Conservation (phyloP, 2,797 vertebrate species). For the Leptatherina wallacei region DNA sequence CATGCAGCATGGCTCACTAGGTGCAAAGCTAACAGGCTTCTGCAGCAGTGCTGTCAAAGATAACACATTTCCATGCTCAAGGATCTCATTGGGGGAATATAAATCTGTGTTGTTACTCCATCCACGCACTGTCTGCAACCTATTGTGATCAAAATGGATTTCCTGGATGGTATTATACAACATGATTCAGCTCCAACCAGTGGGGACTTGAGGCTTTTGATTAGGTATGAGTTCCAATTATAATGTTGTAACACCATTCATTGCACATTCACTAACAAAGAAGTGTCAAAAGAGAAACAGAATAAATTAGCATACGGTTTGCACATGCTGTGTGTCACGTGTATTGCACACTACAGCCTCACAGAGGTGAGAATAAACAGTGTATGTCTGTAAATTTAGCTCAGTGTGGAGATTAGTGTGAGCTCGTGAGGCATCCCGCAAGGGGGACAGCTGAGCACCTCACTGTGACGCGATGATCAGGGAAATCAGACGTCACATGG, state of each 20-base stretch:
- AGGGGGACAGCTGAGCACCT: slow-evolving; percentile 70
- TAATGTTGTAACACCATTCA: slow-evolving; percentile 16
- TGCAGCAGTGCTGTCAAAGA: slow-evolving; percentile 39
- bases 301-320: slow-evolving; percentile 5
- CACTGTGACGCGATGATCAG: slow-evolving; percentile 58
- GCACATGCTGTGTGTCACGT: slow-evolving; percentile 27
- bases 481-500: slow-evolving; percentile 75
- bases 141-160: slow-evolving; percentile 50
- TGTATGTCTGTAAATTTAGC: slow-evolving; percentile 70
- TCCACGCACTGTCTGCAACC: slow-evolving; percentile 34
- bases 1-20: slow-evolving; percentile 30
- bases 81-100: slow-evolving; percentile 7
- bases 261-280: slow-evolving; percentile 1
- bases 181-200: slow-evolving; percentile 29
- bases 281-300: slow-evolving; percentile 6
- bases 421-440: slow-evolving; percentile 59
- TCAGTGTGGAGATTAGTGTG: slow-evolving; percentile 68
- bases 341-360: slow-evolving; percentile 36
- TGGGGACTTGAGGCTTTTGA: slow-evolving; percentile 34
- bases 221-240: slow-evolving; percentile 19
- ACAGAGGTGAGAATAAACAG: slow-evolving; percentile 59
- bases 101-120: slow-evolving; percentile 29
- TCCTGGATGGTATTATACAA: slow-evolving; percentile 30
- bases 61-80: slow-evolving; percentile 39
- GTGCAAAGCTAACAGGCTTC: slow-evolving; percentile 10